Percentiles rank a stretch among this genome's conserved stretches.
Conservation (phyloP, 2,113 vertebrate species). For the Emydura subglobosa region DNA sequence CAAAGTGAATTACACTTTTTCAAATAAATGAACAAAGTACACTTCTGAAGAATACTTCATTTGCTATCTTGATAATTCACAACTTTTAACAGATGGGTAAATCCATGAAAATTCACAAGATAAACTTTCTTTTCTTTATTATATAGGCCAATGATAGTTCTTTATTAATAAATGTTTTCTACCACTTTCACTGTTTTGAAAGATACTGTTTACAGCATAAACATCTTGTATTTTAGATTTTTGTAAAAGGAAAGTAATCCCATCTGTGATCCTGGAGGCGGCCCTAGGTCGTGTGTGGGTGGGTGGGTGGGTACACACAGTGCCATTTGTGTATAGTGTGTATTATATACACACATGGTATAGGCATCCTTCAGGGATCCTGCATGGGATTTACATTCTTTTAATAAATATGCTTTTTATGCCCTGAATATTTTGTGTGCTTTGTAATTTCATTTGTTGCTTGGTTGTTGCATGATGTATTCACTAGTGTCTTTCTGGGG, state of each 20-base stretch:
- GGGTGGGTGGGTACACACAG: not conserved
- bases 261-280: not conserved
- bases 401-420: not conserved
- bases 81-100: not conserved
- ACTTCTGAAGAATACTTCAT: not conserved
- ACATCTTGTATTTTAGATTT: not conserved
- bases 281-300: not conserved
- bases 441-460: not conserved
- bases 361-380: not conserved
- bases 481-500: too few relatives aligned
- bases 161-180: not conserved
- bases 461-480: too few relatives aligned
- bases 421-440: not conserved
- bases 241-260: not conserved
- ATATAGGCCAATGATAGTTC: not conserved
- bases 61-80: not conserved
- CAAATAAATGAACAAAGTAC: not conserved
- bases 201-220: not conserved
- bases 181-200: not conserved
- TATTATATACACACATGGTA: not conserved
- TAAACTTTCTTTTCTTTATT: not conserved
- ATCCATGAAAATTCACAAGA: not conserved
- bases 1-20: not conserved
- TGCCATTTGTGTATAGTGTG: not conserved
- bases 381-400: not conserved